These are phyloP conservation scores for Argynnis bischoffii DNA, from an alignment of 2,888 invertebrate genomes.

Conservation along the genomic window DNA sequence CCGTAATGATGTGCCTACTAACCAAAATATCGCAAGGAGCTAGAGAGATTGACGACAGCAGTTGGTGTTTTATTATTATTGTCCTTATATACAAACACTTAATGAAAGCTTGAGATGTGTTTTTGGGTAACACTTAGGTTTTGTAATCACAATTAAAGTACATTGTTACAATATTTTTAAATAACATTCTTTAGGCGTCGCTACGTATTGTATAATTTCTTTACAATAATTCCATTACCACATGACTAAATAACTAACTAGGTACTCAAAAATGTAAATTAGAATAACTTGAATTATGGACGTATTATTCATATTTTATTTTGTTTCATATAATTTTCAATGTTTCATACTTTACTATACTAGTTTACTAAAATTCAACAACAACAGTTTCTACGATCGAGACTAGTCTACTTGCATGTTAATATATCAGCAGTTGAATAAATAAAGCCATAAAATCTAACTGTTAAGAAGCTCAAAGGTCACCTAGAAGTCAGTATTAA, in stretches of 20 bases:
- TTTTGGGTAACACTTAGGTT: too few species aligned
- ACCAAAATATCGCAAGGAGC: slow-evolving; percentile 19
- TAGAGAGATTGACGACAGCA: slow-evolving; percentile 4
- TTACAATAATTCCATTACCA: too few species aligned
- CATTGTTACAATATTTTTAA: too few species aligned
- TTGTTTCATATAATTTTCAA: background rate
- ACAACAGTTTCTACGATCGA: slow-evolving; percentile 3
- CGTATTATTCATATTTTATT: too few species aligned
- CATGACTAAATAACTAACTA: too few species aligned
- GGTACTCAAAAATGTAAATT: too few species aligned
- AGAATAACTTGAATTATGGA: too few species aligned
- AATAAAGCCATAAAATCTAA: background rate
- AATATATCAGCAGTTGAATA: background rate
- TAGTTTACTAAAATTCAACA: slow-evolving; percentile 1
- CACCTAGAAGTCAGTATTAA: slow-evolving; percentile 9
- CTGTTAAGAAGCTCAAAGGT: slow-evolving; percentile 11
- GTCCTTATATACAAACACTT: too few species aligned
- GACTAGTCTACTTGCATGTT: background rate
- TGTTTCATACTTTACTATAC: background rate
- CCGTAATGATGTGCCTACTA: slow-evolving; percentile 23
- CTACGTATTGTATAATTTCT: too few species aligned
- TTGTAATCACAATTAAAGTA: too few species aligned
- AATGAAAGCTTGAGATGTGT: too few species aligned
- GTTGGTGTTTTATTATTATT: background rate
- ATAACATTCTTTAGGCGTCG: too few species aligned